Conservation (phyloP, 2,113 vertebrate genomes). For the Cavia aperea region DNA sequence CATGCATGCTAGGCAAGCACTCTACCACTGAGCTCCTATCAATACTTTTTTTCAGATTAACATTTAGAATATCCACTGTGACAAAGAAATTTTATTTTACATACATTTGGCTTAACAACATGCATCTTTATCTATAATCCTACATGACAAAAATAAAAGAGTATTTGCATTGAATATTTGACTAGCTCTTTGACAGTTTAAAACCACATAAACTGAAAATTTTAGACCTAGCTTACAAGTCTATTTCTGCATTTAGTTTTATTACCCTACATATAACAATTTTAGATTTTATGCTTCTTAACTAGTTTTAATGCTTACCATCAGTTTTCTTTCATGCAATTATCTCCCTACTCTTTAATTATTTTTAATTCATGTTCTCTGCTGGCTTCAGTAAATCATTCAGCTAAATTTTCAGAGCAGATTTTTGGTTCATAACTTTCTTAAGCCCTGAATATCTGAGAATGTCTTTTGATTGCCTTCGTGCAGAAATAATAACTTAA, state of each 20-base stretch:
- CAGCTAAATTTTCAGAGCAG: neutral
- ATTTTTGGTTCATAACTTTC: neutral
- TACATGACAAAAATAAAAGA: neutral
- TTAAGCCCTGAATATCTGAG: neutral
- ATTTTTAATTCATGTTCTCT: neutral
- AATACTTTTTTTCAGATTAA: neutral
- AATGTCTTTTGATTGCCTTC: neutral
- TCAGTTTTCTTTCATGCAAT: neutral
- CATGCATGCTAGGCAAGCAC: neutral
- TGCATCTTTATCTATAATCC: neutral
- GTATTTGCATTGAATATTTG: neutral
- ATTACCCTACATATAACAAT: neutral
- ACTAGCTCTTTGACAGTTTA: neutral
- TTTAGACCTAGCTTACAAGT: neutral
- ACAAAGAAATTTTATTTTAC: neutral
- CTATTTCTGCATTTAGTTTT: neutral
- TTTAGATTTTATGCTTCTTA: neutral
- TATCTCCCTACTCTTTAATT: neutral
- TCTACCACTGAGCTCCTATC: neutral
- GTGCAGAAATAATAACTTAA: neutral
- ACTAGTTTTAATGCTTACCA: neutral
- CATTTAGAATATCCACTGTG: neutral
- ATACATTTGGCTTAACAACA: neutral
- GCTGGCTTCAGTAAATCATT: neutral
- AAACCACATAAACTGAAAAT: neutral